phyloP scores from a whole-genome alignment of 2,888 invertebrate species.

The Melipona bicolor region DNA sequence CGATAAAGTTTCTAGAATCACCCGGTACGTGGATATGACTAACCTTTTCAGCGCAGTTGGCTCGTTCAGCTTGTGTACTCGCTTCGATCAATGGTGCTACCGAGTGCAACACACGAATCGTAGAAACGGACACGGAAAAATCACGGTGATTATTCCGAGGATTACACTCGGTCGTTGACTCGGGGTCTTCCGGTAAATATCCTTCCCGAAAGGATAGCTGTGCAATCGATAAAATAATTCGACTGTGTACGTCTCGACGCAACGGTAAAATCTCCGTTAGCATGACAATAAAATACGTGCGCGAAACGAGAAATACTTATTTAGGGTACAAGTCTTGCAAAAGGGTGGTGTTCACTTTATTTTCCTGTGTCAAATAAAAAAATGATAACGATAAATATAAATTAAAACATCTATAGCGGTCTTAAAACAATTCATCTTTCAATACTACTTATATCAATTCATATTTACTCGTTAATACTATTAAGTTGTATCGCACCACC shows the following conservation, averaged over 20 bases:
- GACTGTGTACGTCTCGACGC: not conserved
- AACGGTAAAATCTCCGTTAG: constrained; percentile 4
- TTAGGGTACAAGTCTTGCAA: constrained; percentile 9
- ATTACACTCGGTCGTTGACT: constrained; percentile 49
- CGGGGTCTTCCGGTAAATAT: constrained; percentile 43
- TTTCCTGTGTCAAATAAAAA: no score
- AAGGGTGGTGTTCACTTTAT: not conserved
- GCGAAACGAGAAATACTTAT: not conserved
- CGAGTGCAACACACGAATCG: constrained; percentile 47
- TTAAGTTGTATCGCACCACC: not conserved
- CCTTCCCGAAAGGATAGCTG: not conserved
- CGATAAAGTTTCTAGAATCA: constrained; percentile 30
- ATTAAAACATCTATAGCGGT: no score
- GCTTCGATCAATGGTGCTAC: constrained; percentile 58
- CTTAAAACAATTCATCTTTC: not conserved
- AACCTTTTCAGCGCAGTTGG: constrained; percentile 55
- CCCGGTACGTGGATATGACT: constrained; percentile 50
- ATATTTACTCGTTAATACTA: not conserved
- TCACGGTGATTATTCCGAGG: constrained; percentile 43
- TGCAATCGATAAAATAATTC: constrained; percentile 38
- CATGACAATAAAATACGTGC: constrained; percentile 8
- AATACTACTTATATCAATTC: no score
- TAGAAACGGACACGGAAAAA: constrained; percentile 45
- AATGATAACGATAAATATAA: no score
- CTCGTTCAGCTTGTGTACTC: constrained; percentile 41